Evolutionary conservation across 2,888 invertebrate species (phyloP), one percentile per base, ranked within the genome.

Genomic region (Eubasilissa splendida): DNA sequence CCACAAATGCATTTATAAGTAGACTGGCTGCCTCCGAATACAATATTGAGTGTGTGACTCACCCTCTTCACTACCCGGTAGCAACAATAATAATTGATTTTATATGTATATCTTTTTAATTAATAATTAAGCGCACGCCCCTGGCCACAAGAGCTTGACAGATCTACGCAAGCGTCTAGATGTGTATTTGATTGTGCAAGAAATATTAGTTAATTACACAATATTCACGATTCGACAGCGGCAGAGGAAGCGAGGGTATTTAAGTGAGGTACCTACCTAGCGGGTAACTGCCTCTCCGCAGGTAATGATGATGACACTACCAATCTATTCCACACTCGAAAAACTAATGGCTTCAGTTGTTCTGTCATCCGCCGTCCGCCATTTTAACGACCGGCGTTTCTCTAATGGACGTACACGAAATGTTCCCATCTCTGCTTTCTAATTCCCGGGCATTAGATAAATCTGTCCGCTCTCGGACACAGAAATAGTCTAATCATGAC

Each of bases 401-500:
- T 22, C 33, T 63, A 63, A 63, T 63, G 63, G 63, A 12, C 63
- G 31, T 5, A 22, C 70, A n/a, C 14, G 53, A 70, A 70, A 53
- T 8, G 22, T 70, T 63, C 63, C 63, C 70, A 52, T 70, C 70
- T 53, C 70, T 14, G 71, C 78, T 78, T 78, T 78, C 71, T 78
- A 78, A 78, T 71, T 78, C 60, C 14, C 31, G 53, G 52, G 52
- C 78, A 60, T 71, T 68, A 77, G 68, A 68, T 59, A 54, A 54
- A 78, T 71, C 70, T 78, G 60, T 77, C 77, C 54, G 53, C 33
- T 52, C 63, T 66, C 59, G 31, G 14, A 58, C 59, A 58, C 42
- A 31, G 53, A 71, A 78, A 71, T 71, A 60, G 78, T 71, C 70
- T 78, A 50, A 78, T 71, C 78, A 78, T 66, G 54, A 52, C 70